These are phyloP conservation scores for Neolamprologus falcicula DNA, from an alignment of 2,113 vertebrate genomes.

Conservation along the genomic window DNA sequence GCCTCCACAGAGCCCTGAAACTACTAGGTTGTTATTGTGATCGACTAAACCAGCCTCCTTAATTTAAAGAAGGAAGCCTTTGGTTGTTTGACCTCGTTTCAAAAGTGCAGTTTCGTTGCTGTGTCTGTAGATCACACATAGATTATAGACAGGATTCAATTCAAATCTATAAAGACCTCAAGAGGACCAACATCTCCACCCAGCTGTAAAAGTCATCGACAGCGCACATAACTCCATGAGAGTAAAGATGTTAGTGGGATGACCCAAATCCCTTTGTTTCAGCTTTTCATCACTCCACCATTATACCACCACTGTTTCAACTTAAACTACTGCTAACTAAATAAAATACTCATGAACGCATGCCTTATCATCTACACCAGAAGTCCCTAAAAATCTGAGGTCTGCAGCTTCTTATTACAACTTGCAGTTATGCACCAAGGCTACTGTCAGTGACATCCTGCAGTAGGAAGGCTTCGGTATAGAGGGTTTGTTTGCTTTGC, in stretches of 20 bases:
- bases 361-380: neutral
- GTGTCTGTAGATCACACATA: neutral
- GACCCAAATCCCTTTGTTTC: neutral
- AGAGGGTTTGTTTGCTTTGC: neutral
- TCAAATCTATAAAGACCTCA: neutral
- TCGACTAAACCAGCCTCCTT: fast-evolving
- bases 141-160: neutral
- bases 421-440: neutral
- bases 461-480: neutral
- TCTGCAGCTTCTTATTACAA: neutral
- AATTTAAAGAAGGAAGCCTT: neutral
- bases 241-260: neutral
- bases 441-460: neutral
- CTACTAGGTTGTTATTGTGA: neutral
- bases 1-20: neutral
- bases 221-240: neutral
- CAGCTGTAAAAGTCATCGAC: neutral
- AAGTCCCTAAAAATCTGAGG: neutral
- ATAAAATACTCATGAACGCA: neutral
- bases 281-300: neutral
- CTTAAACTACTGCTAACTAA: neutral
- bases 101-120: fast-evolving
- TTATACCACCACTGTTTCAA: neutral
- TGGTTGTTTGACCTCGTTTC: fast-evolving
- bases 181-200: neutral